A percentile compares a stretch with the other conserved stretches of the same genome.
phyloP scores from a whole-genome alignment of 2,888 invertebrate genomes.

The Cheilosia soror region DNA sequence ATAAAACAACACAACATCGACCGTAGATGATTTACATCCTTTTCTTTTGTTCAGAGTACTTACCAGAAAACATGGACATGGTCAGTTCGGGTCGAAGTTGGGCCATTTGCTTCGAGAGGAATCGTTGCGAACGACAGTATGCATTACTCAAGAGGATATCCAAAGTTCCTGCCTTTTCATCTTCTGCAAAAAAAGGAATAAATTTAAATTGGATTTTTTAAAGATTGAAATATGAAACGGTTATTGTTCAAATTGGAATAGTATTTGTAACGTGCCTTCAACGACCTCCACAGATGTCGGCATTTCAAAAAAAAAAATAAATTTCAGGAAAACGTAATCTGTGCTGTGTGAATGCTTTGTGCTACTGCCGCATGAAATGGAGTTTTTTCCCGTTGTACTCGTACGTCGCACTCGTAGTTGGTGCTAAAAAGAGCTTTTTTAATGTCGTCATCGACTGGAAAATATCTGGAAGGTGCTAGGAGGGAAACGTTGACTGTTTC shows the following conservation, averaged over 20 bases:
- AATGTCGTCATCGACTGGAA: slow-evolving; percentile 25
- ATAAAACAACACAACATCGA: neutral
- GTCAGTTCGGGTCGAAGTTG: slow-evolving; percentile 98
- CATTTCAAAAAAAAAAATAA: slow-evolving; percentile 18
- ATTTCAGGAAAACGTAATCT: slow-evolving; percentile 3
- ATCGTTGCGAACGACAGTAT: slow-evolving; percentile 96
- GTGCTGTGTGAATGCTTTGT: slow-evolving; percentile 9
- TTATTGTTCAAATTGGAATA: neutral
- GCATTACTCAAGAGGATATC: slow-evolving; percentile 94
- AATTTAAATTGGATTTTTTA: slow-evolving; percentile 31
- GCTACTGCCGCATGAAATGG: slow-evolving; percentile 22
- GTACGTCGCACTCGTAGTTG: neutral
- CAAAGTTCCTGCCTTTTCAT: slow-evolving; percentile 87
- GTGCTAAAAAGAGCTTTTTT: slow-evolving; percentile 29
- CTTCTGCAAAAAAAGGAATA: slow-evolving; percentile 79
- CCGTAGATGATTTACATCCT: neutral
- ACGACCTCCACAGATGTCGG: slow-evolving; percentile 11
- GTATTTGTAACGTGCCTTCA: slow-evolving; percentile 22
- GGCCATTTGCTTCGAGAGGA: slow-evolving; percentile 95
- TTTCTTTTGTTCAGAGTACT: slow-evolving; percentile 77
- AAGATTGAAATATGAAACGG: neutral
- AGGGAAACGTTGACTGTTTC: neutral
- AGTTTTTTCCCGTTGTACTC: neutral
- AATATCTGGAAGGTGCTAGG: neutral
- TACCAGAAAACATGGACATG: slow-evolving; percentile 99